Percentiles rank a stretch among this genome's conserved stretches.
phyloP scores from a whole-genome alignment of 2,113 vertebrate species.

The Fregetta grallaria region DNA sequence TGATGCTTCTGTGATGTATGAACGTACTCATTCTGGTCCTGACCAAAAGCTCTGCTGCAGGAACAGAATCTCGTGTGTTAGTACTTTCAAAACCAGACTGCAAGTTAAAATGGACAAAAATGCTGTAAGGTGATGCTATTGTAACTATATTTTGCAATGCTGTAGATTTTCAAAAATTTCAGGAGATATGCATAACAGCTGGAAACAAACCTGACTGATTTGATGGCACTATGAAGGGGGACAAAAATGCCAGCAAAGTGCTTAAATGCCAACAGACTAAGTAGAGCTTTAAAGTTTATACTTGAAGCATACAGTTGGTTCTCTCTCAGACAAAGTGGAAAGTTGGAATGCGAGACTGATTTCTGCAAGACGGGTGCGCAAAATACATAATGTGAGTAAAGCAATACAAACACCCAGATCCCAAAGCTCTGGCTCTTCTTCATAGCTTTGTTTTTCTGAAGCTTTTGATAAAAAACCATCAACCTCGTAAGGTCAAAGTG shows the following conservation, averaged over 20 bases:
- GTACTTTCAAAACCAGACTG: neutral
- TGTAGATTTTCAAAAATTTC: neutral
- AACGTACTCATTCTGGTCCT: neutral
- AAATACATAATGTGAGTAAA: neutral
- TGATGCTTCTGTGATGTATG: neutral
- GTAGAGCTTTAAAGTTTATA: neutral
- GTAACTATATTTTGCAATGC: neutral
- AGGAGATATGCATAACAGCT: accelerated
- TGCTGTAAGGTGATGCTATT: no score
- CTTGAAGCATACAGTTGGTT: neutral
- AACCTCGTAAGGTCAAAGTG: neutral
- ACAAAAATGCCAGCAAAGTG: neutral
- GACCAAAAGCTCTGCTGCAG: neutral
- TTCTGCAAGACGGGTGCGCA: neutral
- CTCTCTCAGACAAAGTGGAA: neutral
- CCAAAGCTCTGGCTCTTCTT: neutral
- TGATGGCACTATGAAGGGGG: neutral
- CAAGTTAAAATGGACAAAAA: neutral
- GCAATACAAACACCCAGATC: neutral
- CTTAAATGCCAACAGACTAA: neutral
- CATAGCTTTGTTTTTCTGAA: neutral
- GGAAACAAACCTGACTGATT: neutral
- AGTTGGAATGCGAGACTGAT: neutral
- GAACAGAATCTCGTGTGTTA: neutral
- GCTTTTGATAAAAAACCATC: neutral